Conservation (phyloP, 2,113 vertebrate genomes). For the Narcine bancroftii region DNA sequence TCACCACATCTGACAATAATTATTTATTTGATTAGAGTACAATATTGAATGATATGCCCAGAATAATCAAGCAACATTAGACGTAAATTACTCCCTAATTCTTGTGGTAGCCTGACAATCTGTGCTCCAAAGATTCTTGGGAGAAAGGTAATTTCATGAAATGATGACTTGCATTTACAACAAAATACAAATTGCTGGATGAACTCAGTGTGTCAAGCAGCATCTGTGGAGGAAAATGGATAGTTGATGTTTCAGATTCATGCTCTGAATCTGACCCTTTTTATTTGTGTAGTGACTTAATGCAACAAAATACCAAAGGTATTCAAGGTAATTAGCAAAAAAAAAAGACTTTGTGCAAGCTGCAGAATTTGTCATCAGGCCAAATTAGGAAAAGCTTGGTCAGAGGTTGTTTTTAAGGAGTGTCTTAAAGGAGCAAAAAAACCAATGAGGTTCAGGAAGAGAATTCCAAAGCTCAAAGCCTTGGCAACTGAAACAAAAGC, state of each 20-base stretch:
- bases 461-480: neutral
- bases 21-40: conserved; percentile 7
- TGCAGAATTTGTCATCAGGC: neutral
- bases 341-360: neutral
- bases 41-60: neutral
- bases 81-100: neutral
- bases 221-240: too few species aligned
- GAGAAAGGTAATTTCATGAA: neutral
- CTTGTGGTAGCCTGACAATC: neutral
- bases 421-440: neutral
- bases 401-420: neutral
- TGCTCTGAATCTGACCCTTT: neutral
- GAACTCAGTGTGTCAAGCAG: too few species aligned
- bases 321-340: neutral
- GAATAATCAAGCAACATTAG: neutral
- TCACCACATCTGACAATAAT: neutral
- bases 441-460: neutral
- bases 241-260: too few species aligned
- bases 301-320: neutral
- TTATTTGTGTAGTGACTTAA: neutral
- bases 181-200: too few species aligned
- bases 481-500: neutral
- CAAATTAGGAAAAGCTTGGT: neutral
- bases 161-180: neutral
- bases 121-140: neutral